Percentiles rank a stretch among this genome's conserved stretches.
These are phyloP conservation scores for Cyprinodon diabolis DNA, from an alignment of 2,797 vertebrate genomes.

Conservation along the genomic window DNA sequence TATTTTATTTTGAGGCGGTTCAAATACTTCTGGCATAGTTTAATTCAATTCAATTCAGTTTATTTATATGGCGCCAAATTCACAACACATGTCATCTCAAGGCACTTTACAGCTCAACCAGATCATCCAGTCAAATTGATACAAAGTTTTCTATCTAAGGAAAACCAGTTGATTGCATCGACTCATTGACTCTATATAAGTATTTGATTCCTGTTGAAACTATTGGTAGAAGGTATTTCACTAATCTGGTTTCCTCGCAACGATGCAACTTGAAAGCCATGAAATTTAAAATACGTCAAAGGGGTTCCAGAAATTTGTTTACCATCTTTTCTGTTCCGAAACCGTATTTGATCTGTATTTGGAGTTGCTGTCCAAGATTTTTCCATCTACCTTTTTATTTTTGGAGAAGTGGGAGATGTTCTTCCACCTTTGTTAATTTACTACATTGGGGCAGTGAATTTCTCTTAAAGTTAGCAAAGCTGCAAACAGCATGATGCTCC, in stretches of 20 bases:
- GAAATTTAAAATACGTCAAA: not conserved
- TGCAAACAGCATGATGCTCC: not conserved
- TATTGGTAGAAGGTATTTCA: not conserved
- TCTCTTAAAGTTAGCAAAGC: not conserved
- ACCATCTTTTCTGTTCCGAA: not conserved
- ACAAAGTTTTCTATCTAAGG: no score
- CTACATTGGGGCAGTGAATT: not conserved
- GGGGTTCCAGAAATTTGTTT: not conserved
- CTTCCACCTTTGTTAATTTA: not conserved
- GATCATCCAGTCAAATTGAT: no score
- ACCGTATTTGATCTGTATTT: not conserved
- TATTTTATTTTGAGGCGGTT: not conserved
- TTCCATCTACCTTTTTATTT: not conserved
- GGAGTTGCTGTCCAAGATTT: not conserved
- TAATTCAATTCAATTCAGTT: no score
- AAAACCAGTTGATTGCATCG: no score
- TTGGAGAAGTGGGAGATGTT: not conserved
- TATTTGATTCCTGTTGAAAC: not conserved
- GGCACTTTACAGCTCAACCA: no score
- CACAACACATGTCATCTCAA: no score
- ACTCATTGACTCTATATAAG: not conserved
- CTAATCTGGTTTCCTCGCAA: not conserved
- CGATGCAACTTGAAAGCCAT: not conserved
- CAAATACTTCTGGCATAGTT: not conserved
- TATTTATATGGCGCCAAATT: no score